A percentile compares a stretch with the other conserved stretches of the same genome.
Conservation (phyloP, 2,888 invertebrate species). For the Nemurella pictetii region DNA sequence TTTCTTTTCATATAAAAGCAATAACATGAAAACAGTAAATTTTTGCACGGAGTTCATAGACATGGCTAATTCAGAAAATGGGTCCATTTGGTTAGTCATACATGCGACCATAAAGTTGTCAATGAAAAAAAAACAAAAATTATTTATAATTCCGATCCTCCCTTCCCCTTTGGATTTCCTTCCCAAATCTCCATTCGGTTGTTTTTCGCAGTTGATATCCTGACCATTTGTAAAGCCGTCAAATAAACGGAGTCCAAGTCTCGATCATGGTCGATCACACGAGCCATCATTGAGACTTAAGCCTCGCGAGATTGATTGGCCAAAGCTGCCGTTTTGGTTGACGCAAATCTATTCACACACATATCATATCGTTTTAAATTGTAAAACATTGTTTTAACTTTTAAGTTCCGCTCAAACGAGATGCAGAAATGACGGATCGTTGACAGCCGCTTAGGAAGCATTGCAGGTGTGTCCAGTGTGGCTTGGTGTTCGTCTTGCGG, state of each 20-base stretch:
- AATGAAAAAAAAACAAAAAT: not conserved
- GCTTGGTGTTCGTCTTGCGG: too few species aligned
- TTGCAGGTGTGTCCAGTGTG: too few species aligned
- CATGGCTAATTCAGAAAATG: not conserved
- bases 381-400: not conserved
- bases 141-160: not conserved
- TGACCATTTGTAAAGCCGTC: not conserved
- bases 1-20: not conserved
- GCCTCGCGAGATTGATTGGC: not conserved
- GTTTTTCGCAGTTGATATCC: not conserved
- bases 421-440: not conserved
- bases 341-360: not conserved
- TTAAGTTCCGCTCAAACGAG: not conserved
- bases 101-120: not conserved
- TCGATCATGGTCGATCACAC: not conserved
- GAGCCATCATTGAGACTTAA: not conserved
- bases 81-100: not conserved
- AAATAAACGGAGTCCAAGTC: not conserved
- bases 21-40: not conserved
- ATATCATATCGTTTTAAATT: not conserved
- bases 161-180: not conserved
- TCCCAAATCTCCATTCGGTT: not conserved
- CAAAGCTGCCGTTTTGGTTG: not conserved
- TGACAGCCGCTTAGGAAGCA: not conserved
- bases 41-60: not conserved